These are phyloP conservation scores for Virgularia gustaviana DNA, from an alignment of 92 coral and sea anemone genomes.

Conservation along the genomic window DNA sequence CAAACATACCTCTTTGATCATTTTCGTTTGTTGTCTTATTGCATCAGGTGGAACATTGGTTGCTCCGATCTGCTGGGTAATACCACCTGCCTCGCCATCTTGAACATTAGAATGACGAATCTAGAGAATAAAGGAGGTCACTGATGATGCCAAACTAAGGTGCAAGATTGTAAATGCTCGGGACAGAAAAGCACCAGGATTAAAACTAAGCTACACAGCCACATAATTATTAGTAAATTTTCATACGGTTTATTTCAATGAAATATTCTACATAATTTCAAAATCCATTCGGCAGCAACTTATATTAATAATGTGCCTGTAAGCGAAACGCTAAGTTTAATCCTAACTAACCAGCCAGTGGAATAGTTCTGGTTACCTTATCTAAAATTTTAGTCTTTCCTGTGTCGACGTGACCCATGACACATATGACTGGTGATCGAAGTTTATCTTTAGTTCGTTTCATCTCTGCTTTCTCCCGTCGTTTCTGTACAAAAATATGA, in stretches of 20 bases:
- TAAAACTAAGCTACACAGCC: no score
- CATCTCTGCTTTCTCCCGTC: conserved; percentile 74
- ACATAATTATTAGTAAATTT: not conserved
- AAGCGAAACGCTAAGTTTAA: no score
- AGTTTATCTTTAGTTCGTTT: conserved; percentile 69
- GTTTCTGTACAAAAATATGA: conserved; percentile 48
- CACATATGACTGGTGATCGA: conserved; percentile 96
- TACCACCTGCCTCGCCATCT: conserved; percentile 99
- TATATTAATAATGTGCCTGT: not conserved
- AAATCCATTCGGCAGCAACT: no score
- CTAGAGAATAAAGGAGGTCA: conserved; percentile 37
- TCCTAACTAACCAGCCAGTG: no score
- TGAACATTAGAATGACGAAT: conserved; percentile 94
- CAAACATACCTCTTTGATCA: conserved; percentile 91
- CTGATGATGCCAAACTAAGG: no score
- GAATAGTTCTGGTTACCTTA: no score
- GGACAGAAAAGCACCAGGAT: no score
- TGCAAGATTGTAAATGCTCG: no score
- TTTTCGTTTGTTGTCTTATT: conserved; percentile 79
- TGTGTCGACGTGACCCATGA: conserved; percentile 95
- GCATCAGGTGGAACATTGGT: conserved; percentile 93
- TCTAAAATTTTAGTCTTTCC: conserved; percentile 97
- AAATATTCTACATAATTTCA: not conserved
- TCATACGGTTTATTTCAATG: not conserved
- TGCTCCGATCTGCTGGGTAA: conserved; percentile 98